These are phyloP conservation scores for Fukomys damarensis DNA, from an alignment of 2,113 vertebrate species.

Conservation along the genomic window DNA sequence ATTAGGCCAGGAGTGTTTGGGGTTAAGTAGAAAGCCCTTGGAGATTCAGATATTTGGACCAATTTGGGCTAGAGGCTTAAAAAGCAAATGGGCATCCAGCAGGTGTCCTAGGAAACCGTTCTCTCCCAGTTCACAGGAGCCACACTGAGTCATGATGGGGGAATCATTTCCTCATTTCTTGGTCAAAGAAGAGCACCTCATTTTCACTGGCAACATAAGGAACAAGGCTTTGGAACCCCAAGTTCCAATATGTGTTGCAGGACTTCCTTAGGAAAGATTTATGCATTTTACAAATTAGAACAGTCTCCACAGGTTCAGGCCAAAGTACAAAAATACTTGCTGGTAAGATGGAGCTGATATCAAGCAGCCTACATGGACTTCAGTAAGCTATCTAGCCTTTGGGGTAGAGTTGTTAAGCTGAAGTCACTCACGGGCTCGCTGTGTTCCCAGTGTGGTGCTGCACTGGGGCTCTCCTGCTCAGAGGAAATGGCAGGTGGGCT, in stretches of 20 bases:
- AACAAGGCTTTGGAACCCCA: not conserved
- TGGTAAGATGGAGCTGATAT: slow-evolving; percentile 51
- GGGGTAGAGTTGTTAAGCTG: not conserved
- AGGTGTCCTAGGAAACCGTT: not conserved
- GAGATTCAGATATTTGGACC: not conserved
- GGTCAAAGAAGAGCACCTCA: slow-evolving; percentile 22
- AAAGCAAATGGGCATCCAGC: slow-evolving; percentile 30
- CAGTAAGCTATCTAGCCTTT: not conserved
- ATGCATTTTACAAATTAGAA: slow-evolving; percentile 13
- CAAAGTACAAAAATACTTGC: slow-evolving; percentile 35
- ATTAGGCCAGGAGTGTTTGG: not conserved
- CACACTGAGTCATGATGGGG: not conserved
- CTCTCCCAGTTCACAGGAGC: not conserved
- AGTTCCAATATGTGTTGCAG: not conserved
- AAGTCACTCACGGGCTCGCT: not conserved
- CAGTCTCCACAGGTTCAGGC: not conserved
- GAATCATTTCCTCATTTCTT: not conserved
- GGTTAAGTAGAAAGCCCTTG: not conserved
- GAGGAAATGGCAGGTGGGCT: not conserved
- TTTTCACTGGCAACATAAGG: slow-evolving; percentile 50
- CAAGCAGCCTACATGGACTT: not conserved
- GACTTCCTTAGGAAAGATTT: not conserved
- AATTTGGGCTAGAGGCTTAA: not conserved
- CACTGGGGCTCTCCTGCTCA: not conserved
- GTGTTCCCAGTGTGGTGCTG: not conserved